A percentile compares a stretch with the other conserved stretches of the same genome.
phyloP scores from a whole-genome alignment of 2,797 vertebrate species.

The Danio jaintianensis region DNA sequence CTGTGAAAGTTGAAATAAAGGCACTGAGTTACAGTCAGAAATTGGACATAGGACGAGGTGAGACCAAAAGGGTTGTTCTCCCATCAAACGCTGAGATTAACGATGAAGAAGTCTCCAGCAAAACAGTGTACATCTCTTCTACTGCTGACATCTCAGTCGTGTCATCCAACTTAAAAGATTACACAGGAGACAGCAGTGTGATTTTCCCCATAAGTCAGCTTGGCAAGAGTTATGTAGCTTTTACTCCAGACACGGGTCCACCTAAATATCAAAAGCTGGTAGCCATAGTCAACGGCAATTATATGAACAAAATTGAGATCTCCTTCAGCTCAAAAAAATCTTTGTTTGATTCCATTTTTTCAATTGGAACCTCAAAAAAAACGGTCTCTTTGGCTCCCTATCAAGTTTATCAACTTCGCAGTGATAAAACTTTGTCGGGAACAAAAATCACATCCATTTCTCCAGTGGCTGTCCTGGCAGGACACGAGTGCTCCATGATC shows the following conservation, averaged over 20 bases:
- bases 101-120: slow-evolving; percentile 27
- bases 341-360: neutral
- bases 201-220: slow-evolving; percentile 60
- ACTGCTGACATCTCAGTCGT: slow-evolving; percentile 62
- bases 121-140: slow-evolving; percentile 61
- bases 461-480: slow-evolving; percentile 63
- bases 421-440: slow-evolving; percentile 55
- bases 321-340: neutral
- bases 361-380: neutral
- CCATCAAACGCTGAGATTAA: slow-evolving; percentile 47
- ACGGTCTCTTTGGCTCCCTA: slow-evolving; percentile 46
- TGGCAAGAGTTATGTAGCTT: slow-evolving; percentile 59
- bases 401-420: slow-evolving; percentile 58
- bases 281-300: slow-evolving; percentile 62
- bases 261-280: slow-evolving; percentile 24
- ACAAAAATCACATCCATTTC: slow-evolving; percentile 53
- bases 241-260: slow-evolving; percentile 55
- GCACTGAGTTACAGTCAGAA: slow-evolving; percentile 40
- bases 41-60: slow-evolving; percentile 41
- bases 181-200: slow-evolving; percentile 61
- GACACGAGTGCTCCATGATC: slow-evolving; percentile 58
- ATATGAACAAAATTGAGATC: slow-evolving; percentile 57
- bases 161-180: slow-evolving; percentile 55
- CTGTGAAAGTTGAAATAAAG: slow-evolving; percentile 53
- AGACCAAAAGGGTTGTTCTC: slow-evolving; percentile 53